A percentile compares a stretch with the other conserved stretches of the same genome.
Evolutionary conservation across 2,797 vertebrate genomes (phyloP).

Genomic region (Sparidentex hasta): DNA sequence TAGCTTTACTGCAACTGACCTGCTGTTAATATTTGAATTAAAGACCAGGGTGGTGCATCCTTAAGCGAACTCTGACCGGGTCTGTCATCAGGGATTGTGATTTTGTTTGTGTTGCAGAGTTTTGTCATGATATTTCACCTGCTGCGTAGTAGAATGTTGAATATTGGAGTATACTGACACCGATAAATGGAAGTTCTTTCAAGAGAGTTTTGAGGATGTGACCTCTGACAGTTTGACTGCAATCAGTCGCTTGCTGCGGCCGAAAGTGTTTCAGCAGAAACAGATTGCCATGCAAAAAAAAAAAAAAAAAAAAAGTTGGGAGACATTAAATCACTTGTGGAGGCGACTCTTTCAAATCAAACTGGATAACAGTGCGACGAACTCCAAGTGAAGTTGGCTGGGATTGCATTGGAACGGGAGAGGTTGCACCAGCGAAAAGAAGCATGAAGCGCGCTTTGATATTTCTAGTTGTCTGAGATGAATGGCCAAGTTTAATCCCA

Average conservation of each 20-base stretch:
- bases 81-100: background rate
- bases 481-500: conserved; percentile 5
- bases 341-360: conserved; percentile 1
- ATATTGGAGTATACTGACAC: background rate
- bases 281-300: background rate
- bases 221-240: background rate
- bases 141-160: background rate
- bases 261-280: background rate
- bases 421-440: conserved; percentile 22
- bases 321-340: background rate
- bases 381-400: background rate
- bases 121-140: background rate
- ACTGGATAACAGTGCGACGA: background rate
- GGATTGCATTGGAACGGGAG: conserved; percentile 26
- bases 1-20: background rate
- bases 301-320: no score
- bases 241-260: background rate
- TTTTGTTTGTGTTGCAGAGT: background rate
- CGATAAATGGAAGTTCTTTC: background rate
- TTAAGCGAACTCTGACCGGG: background rate
- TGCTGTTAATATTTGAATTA: background rate
- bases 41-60: background rate
- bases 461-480: conserved; percentile 8
- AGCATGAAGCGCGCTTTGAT: conserved; percentile 12
- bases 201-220: background rate